phyloP scores from a whole-genome alignment of 2,888 invertebrate genomes.

The Quadroppia sp. region DNA sequence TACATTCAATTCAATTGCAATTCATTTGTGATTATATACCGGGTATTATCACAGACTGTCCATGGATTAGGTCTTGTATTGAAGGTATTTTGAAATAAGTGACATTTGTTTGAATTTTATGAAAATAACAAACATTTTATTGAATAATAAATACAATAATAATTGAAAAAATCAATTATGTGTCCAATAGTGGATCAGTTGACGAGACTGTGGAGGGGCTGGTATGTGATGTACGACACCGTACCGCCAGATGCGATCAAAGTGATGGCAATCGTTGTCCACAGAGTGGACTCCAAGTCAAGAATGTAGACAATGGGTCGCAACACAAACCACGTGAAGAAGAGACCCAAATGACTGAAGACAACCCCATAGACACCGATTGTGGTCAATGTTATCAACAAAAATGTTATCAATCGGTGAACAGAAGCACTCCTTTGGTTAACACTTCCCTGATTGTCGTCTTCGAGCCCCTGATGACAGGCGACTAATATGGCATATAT shows the following conservation, averaged over 20 bases:
- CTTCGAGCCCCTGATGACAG: slow-evolving; percentile 38
- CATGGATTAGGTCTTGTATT: no score
- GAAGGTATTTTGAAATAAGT: no score
- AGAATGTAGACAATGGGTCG: slow-evolving; percentile 32
- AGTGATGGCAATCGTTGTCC: slow-evolving; percentile 37
- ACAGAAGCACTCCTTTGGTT: slow-evolving; percentile 19
- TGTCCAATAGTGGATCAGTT: no score
- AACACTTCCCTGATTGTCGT: slow-evolving; percentile 31
- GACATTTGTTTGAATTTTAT: no score
- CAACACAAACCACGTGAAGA: slow-evolving; percentile 37
- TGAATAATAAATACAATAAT: no score
- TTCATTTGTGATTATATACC: no score
- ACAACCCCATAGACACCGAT: slow-evolving; percentile 29
- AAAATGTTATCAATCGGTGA: slow-evolving; percentile 1
- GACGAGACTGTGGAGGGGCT: no score
- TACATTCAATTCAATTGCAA: no score
- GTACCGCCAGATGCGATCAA: slow-evolving; percentile 36
- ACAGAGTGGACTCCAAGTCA: slow-evolving; percentile 34
- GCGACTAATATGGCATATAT: slow-evolving; percentile 23
- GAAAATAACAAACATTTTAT: no score
- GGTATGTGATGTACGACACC: slow-evolving; percentile 28
- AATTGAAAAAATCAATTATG: no score
- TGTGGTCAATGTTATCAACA: slow-evolving; percentile 26
- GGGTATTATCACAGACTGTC: no score
- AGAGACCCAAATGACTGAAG: slow-evolving; percentile 35